A percentile compares a stretch with the other conserved stretches of the same genome.
phyloP scores from a whole-genome alignment of 2,797 vertebrate genomes.

The Alauda arvensis region DNA sequence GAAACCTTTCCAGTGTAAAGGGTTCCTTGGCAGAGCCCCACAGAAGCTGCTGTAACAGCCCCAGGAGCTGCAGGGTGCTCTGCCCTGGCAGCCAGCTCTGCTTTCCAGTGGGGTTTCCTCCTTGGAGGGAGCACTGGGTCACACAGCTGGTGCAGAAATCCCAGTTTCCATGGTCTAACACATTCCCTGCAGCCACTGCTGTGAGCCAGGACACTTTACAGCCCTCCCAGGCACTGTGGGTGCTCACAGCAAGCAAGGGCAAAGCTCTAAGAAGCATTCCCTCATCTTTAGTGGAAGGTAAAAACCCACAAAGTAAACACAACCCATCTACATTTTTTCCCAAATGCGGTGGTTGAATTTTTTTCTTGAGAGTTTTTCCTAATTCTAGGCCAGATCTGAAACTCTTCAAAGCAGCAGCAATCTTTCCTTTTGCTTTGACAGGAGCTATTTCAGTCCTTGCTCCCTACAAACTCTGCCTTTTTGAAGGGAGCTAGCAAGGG shows the following conservation, averaged over 20 bases:
- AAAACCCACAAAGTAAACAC: background rate
- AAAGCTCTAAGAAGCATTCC: background rate
- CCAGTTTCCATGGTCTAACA: background rate
- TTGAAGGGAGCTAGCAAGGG: background rate
- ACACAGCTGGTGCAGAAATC: background rate
- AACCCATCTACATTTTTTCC: background rate
- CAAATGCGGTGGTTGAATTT: background rate
- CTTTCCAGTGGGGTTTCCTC: background rate
- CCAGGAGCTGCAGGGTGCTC: background rate
- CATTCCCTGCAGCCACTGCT: background rate
- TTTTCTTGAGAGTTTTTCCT: conserved; percentile 7
- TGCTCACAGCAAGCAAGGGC: background rate
- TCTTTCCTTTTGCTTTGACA: background rate
- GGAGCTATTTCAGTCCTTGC: background rate
- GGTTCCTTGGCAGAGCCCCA: background rate
- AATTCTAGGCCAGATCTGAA: background rate
- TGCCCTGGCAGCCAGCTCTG: background rate
- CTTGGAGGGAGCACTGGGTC: background rate
- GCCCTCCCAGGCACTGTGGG: background rate
- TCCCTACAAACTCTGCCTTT: background rate
- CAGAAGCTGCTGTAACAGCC: background rate
- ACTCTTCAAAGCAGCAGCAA: background rate
- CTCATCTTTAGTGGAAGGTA: background rate
- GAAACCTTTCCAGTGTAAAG: background rate
- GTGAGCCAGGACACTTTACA: background rate